Percentiles rank a stretch among this genome's conserved stretches.
phyloP scores from a whole-genome alignment of 1,140 invertebrate genomes.

The Bombus breviceps region DNA sequence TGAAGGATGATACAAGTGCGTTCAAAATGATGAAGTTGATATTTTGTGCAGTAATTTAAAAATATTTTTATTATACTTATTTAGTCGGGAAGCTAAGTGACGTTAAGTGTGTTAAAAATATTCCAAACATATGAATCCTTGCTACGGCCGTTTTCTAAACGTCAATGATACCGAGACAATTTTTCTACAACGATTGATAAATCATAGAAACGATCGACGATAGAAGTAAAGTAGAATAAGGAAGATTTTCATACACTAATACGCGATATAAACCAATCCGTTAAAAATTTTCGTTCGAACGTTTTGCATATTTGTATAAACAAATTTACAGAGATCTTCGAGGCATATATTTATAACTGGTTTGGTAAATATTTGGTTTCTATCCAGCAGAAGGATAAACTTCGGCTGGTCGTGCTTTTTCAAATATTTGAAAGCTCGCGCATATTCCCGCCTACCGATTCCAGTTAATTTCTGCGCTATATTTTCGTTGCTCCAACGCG shows the following conservation, averaged over 20 bases:
- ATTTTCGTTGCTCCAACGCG: background rate
- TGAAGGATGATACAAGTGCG: background rate
- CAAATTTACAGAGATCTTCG: background rate
- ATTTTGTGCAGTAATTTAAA: background rate
- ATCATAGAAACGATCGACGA: too few species aligned
- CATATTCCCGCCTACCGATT: background rate
- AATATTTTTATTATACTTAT: too few species aligned
- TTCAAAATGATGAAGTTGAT: background rate
- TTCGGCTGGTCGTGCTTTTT: background rate
- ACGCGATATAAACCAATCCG: background rate
- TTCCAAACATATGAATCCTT: too few species aligned
- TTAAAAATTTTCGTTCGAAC: background rate
- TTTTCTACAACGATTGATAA: background rate
- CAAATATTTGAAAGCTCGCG: constrained; percentile 8
- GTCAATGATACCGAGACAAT: too few species aligned
- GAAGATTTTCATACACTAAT: background rate
- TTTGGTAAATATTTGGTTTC: constrained; percentile 17
- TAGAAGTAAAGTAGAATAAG: background rate
- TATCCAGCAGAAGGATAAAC: background rate
- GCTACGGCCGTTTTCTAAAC: too few species aligned
- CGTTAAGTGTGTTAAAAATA: too few species aligned
- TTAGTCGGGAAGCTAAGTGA: too few species aligned
- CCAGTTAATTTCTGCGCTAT: constrained; percentile 1
- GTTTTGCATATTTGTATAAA: background rate
- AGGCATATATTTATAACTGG: background rate